phyloP scores from a whole-genome alignment of 37 sponge, comb jelly and placozoan species.

The Petrosia ficiformis region DNA sequence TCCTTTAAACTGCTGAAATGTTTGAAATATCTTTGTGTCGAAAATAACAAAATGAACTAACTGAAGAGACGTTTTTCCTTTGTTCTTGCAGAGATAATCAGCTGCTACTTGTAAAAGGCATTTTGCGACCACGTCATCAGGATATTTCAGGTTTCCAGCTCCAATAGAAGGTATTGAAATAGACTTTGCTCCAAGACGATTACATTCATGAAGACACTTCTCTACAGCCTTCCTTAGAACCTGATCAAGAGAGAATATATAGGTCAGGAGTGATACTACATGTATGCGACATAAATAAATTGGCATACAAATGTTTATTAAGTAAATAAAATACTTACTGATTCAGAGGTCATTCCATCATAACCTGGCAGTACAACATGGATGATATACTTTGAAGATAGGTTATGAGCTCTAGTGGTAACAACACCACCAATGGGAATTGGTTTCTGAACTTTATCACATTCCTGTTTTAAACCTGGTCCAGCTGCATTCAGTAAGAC shows the following conservation, averaged over 20 bases:
- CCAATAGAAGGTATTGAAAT: slow-evolving; percentile 70
- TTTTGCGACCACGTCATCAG: slow-evolving; percentile 32
- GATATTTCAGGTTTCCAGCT: slow-evolving; percentile 46
- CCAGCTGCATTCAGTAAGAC: slow-evolving; percentile 50
- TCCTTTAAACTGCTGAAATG: slow-evolving; percentile 15
- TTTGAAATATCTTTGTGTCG: slow-evolving; percentile 15
- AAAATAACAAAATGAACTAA: slow-evolving; percentile 40
- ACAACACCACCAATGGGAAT: slow-evolving; percentile 46
- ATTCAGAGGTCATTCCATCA: slow-evolving; percentile 28
- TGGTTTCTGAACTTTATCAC: slow-evolving; percentile 22
- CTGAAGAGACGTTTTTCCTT: slow-evolving; percentile 8
- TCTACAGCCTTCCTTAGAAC: slow-evolving; percentile 16
- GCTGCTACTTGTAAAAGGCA: slow-evolving; percentile 22
- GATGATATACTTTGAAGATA: slow-evolving; percentile 36
- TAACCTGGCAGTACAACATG: slow-evolving; percentile 45
- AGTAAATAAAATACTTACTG: too few species aligned
- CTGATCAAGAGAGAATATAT: slow-evolving; percentile 9
- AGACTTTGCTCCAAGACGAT: slow-evolving; percentile 1
- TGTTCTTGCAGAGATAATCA: background rate
- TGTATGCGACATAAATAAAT: background rate
- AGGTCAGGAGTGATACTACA: too few species aligned
- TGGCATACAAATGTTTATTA: too few species aligned
- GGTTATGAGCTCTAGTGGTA: slow-evolving; percentile 37
- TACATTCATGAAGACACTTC: slow-evolving; percentile 34
- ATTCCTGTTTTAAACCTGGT: slow-evolving; percentile 44